Conservation (phyloP, 2,113 vertebrate species). For the Scomber colias region DNA sequence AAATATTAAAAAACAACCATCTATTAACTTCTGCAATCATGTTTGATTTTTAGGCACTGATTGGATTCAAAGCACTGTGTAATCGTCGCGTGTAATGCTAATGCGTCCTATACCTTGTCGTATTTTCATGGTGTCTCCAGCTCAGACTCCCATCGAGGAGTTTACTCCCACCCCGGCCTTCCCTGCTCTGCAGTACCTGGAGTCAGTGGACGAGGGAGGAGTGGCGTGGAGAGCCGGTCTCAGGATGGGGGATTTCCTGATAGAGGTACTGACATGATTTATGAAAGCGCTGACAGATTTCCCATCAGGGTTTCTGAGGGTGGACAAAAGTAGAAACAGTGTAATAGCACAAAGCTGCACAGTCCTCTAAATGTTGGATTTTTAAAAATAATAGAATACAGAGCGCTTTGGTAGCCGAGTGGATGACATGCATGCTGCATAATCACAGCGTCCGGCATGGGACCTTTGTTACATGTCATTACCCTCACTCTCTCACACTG, state of each 20-base stretch:
- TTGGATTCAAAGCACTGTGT: not conserved
- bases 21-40: not conserved
- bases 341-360: too few species aligned
- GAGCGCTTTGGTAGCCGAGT: too few species aligned
- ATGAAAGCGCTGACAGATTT: not conserved
- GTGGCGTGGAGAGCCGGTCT: constrained; percentile 94
- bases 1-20: not conserved
- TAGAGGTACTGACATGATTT: constrained; percentile 85
- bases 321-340: not conserved
- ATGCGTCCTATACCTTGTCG: not conserved
- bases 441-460: too few species aligned
- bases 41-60: not conserved
- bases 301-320: not conserved
- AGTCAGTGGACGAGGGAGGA: constrained; percentile 94
- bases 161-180: constrained; percentile 94
- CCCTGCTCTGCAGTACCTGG: constrained; percentile 93
- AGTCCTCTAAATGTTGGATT: not conserved
- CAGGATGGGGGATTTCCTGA: constrained; percentile 95
- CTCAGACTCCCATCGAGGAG: constrained; percentile 95
- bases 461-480: too few species aligned
- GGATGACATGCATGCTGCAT: too few species aligned
- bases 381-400: too few species aligned
- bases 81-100: not conserved
- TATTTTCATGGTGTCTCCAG: constrained; percentile 70
- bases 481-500: too few species aligned